Percentiles rank a stretch among this genome's conserved stretches.
Conservation (phyloP, 2,797 vertebrate genomes). For the Nyctibius grandis region DNA sequence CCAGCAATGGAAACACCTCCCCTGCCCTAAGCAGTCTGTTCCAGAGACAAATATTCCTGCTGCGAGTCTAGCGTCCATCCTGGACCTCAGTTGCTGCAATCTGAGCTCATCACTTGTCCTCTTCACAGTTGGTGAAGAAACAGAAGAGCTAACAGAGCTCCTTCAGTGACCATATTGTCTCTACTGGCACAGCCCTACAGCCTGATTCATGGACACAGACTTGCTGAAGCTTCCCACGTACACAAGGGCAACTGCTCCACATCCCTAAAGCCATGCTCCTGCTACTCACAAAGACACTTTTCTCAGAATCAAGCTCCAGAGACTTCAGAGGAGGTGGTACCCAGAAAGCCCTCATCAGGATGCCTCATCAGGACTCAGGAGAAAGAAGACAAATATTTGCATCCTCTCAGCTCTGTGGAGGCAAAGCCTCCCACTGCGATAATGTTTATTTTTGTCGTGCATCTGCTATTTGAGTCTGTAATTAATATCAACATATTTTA, state of each 20-base stretch:
- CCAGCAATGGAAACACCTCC: background rate
- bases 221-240: background rate
- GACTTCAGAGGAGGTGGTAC: background rate
- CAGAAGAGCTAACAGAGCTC: background rate
- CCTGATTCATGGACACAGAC: background rate
- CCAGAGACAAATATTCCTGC: background rate
- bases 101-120: background rate
- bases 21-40: background rate
- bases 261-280: background rate
- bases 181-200: background rate
- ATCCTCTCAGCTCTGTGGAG: conserved; percentile 4
- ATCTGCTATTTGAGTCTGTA: conserved; percentile 57
- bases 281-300: background rate
- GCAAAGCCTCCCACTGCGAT: conserved; percentile 40
- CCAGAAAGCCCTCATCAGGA: conserved; percentile 4
- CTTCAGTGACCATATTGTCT: background rate
- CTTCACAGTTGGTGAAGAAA: background rate
- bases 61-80: background rate
- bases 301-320: background rate
- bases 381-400: conserved; percentile 48
- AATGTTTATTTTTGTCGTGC: conserved; percentile 61
- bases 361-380: background rate
- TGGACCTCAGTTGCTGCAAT: background rate
- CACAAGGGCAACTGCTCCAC: background rate
- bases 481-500: conserved; percentile 57